Base-by-base conservation (phyloP, 2,797 vertebrate species). In the Dryobates pubescens region DNA sequence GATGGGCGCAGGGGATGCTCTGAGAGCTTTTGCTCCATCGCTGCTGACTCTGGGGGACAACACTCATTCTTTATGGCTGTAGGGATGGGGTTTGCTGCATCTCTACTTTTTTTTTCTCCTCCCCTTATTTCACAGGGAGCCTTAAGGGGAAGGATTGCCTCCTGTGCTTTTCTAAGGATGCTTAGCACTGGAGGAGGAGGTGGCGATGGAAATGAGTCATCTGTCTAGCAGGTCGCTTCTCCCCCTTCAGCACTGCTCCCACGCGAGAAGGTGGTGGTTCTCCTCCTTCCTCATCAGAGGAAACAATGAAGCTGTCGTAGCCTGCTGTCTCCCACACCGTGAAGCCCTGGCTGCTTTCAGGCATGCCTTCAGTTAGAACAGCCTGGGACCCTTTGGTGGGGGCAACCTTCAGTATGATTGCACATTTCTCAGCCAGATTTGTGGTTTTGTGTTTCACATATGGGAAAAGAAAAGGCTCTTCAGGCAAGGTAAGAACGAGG, bases 151-250 rank as follows among this genome's bases (percentile, higher is more conserved):
- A 80, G 85, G 53, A 20, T 72, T 70, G 53, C 20, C 71, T 86
- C 74, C 77, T 54, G 41, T 27, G 89, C 88, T 36, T 12, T 30
- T 7, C 77, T 5, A 63, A 83, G 86, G 74, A 47, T 1, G 23
- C 86, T 62, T 1, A 20, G 81, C 27, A 0, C 85, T 4, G 74
- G 82, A 73, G 92, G 88, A 89, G 94, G 94, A 93, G 95, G 86
- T 78, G 91, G 32, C 0, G 2, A 47, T 93, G 85, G 86, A n/a
- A 85, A 23, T 95, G 95, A 96, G 12, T 93, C 95, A 96, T 79
- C 95, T 0, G 95, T 95, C 95, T 96, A 17, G 83, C 94, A 82
- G 93, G 77, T 93, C 23, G 10, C 54, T 88, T 93, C 92, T 89
- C 63, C 69, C 49, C 68, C 77, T 86, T 47, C 85, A 17, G 82